These are phyloP conservation scores for Temnothorax longispinosus DNA, from an alignment of 1,140 invertebrate species.

Conservation along the genomic window DNA sequence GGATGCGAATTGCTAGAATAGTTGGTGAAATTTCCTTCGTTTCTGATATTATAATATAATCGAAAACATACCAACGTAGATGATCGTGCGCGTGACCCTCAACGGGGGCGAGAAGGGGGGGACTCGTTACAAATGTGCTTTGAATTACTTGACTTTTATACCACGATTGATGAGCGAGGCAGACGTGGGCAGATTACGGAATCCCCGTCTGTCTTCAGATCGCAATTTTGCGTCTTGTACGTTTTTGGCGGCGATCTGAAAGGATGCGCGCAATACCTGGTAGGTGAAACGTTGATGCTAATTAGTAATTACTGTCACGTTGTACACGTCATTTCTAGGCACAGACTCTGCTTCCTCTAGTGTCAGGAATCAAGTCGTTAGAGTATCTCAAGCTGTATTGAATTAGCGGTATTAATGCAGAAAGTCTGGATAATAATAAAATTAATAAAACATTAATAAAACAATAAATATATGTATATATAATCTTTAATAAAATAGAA, in stretches of 20 bases:
- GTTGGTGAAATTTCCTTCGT: background rate
- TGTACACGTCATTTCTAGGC: conserved; percentile 21
- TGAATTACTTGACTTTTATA: conserved; percentile 18
- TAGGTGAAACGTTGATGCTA: conserved; percentile 36
- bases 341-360: background rate
- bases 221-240: conserved; percentile 6
- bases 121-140: conserved; percentile 1
- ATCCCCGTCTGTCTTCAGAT: conserved; percentile 9
- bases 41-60: background rate
- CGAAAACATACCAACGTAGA: background rate
- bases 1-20: background rate
- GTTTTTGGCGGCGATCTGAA: conserved; percentile 38
- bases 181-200: conserved; percentile 13
- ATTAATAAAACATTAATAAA: background rate
- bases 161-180: background rate
- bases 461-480: background rate
- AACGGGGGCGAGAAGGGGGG: too few species aligned
- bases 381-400: conserved; percentile 22
- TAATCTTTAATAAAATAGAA: background rate
- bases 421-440: conserved; percentile 19
- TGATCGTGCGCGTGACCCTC: too few species aligned
- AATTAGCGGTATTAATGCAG: background rate
- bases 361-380: background rate
- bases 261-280: conserved; percentile 13
- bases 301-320: conserved; percentile 49